These are phyloP conservation scores for Cataglyphis livida DNA, from an alignment of 2,888 invertebrate species.

Conservation along the genomic window DNA sequence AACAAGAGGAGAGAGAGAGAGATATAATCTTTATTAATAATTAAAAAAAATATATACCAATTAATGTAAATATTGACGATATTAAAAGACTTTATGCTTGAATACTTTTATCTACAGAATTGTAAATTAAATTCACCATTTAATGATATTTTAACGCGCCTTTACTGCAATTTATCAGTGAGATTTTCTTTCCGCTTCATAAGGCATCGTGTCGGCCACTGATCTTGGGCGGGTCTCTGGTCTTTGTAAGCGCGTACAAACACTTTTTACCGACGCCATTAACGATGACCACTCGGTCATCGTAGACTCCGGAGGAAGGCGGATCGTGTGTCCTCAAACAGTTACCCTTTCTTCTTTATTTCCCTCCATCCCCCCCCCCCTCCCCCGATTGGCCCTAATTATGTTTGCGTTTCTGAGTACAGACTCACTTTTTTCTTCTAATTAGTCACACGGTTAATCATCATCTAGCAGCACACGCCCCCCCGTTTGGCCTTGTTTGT, in stretches of 20 bases:
- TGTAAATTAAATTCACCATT: slow-evolving; percentile 3
- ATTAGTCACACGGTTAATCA: slow-evolving; percentile 82
- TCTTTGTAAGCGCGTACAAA: slow-evolving; percentile 77
- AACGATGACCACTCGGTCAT: slow-evolving; percentile 81
- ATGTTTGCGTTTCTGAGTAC: slow-evolving; percentile 84
- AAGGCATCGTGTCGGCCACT: slow-evolving; percentile 45
- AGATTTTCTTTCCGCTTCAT: slow-evolving; percentile 39
- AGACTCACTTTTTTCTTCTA: slow-evolving; percentile 78
- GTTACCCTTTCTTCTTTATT: slow-evolving; percentile 81
- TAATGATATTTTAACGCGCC: slow-evolving; percentile 11
- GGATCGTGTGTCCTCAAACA: slow-evolving; percentile 85
- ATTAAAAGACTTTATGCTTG: not conserved
- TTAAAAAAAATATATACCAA: slow-evolving; percentile 2
- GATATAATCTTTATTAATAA: slow-evolving; percentile 34
- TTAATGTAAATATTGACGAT: not conserved
- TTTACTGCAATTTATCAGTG: slow-evolving; percentile 23
- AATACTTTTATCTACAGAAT: not conserved
- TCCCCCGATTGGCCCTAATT: slow-evolving; percentile 79
- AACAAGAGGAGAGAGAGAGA: not conserved
- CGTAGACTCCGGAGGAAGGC: slow-evolving; percentile 75
- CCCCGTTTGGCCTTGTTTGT: slow-evolving; percentile 6
- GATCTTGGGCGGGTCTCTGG: slow-evolving; percentile 73
- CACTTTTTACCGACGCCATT: slow-evolving; percentile 82
- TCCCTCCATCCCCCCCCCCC: slow-evolving; percentile 43
- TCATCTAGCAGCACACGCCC: slow-evolving; percentile 60